Percentiles rank a stretch among this genome's conserved stretches.
phyloP scores from a whole-genome alignment of 2,797 vertebrate species.

The Alca torda region DNA sequence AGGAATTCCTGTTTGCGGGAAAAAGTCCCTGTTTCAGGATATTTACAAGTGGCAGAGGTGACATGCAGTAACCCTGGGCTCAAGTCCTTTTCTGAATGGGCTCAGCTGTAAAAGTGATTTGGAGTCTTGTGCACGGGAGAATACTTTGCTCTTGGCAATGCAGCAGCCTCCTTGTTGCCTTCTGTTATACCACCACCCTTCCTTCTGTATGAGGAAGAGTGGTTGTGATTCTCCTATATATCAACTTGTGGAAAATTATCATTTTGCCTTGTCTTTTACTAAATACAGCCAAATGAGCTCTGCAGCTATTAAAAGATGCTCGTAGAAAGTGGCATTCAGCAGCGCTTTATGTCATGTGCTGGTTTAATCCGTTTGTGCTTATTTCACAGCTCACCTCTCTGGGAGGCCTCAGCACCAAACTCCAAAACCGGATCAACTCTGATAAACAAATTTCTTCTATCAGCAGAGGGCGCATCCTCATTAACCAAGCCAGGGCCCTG shows the following conservation, averaged over 20 bases:
- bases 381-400: neutral
- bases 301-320: neutral
- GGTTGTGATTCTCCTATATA: neutral
- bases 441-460: neutral
- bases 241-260: neutral
- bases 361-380: neutral
- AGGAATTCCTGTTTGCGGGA: neutral
- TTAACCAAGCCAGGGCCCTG: neutral
- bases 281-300: neutral
- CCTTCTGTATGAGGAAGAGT: neutral
- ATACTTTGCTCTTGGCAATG: neutral
- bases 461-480: slow-evolving; percentile 25
- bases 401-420: neutral
- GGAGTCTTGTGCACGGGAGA: neutral
- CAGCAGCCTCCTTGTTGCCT: neutral
- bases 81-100: neutral
- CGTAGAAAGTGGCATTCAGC: neutral
- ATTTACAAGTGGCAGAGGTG: neutral
- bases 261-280: neutral
- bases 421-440: neutral
- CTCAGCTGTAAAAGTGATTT: neutral
- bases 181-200: neutral
- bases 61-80: neutral
- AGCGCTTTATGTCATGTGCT: neutral
- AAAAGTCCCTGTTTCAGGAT: neutral